Percentiles rank a stretch among this genome's conserved stretches.
phyloP scores from a whole-genome alignment of 2,888 invertebrate species.

The Tyria jacobaeae region DNA sequence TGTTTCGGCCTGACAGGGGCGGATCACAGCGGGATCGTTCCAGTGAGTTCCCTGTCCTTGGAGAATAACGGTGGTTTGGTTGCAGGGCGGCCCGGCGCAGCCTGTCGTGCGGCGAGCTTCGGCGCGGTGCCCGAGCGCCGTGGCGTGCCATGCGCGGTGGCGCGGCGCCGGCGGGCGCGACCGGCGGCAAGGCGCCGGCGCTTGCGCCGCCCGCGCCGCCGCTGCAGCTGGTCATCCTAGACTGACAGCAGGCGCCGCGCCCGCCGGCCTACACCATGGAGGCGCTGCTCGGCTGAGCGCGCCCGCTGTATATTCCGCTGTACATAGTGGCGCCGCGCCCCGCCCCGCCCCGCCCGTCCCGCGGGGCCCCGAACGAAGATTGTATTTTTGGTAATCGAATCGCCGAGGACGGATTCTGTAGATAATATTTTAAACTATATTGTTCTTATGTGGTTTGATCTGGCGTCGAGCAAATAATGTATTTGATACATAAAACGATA shows the following conservation, averaged over 20 bases:
- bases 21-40: background rate
- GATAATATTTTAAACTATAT: constrained; percentile 86
- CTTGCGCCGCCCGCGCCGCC: constrained; percentile 63
- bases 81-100: constrained; percentile 93
- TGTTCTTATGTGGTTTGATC: constrained; percentile 86
- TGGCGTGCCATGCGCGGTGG: constrained; percentile 86
- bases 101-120: constrained; percentile 88
- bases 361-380: constrained; percentile 68
- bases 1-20: background rate
- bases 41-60: background rate
- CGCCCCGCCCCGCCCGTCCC: constrained; percentile 30
- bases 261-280: constrained; percentile 88
- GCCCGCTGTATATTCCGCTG: constrained; percentile 72
- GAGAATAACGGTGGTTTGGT: constrained; percentile 14
- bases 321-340: constrained; percentile 62
- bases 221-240: constrained; percentile 91
- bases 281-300: constrained; percentile 87
- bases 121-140: constrained; percentile 87
- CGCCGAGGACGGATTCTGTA: constrained; percentile 85
- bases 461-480: constrained; percentile 85
- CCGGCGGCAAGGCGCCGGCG: constrained; percentile 38
- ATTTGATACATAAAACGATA: constrained; percentile 87
- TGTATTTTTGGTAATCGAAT: constrained; percentile 85
- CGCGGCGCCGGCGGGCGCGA: constrained; percentile 58
- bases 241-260: constrained; percentile 88